Percentiles rank a stretch among this genome's conserved stretches.
These are phyloP conservation scores for Celastrina argiolus DNA, from an alignment of 2,888 invertebrate genomes.

Conservation along the genomic window DNA sequence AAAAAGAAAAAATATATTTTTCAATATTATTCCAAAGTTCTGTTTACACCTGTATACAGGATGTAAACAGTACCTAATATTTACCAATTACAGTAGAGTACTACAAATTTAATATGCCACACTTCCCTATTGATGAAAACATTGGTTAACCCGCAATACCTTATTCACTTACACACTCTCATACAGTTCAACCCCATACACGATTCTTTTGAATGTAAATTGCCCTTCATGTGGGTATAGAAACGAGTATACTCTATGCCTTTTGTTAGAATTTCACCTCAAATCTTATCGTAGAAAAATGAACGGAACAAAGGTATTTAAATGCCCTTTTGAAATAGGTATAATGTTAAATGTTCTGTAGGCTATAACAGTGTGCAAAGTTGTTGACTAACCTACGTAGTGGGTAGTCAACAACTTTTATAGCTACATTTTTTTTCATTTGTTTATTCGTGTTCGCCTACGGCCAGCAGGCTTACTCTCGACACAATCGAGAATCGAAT, in stretches of 20 bases:
- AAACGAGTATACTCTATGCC: neutral
- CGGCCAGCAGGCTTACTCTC: too few relatives aligned
- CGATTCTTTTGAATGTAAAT: constrained; percentile 9
- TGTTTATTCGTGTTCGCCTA: too few relatives aligned
- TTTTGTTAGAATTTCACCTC: constrained; percentile 16
- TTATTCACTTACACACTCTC: constrained; percentile 12
- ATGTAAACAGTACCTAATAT: too few relatives aligned
- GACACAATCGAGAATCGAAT: too few relatives aligned
- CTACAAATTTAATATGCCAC: neutral
- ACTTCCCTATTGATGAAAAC: neutral
- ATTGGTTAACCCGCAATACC: neutral
- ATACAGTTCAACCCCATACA: neutral
- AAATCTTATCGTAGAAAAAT: constrained; percentile 11
- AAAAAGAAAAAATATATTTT: too few relatives aligned
- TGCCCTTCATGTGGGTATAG: constrained; percentile 6
- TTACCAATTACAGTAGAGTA: neutral
- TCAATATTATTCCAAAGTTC: too few relatives aligned
- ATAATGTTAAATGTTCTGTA: neutral
- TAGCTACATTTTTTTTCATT: too few relatives aligned
- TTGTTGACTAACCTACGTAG: neutral
- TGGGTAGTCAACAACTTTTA: too few relatives aligned
- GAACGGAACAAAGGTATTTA: neutral
- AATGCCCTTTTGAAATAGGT: constrained; percentile 1
- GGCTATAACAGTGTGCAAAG: neutral
- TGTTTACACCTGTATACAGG: too few relatives aligned